Conservation (phyloP, 2,113 vertebrate species). For the Saguinus midas region DNA sequence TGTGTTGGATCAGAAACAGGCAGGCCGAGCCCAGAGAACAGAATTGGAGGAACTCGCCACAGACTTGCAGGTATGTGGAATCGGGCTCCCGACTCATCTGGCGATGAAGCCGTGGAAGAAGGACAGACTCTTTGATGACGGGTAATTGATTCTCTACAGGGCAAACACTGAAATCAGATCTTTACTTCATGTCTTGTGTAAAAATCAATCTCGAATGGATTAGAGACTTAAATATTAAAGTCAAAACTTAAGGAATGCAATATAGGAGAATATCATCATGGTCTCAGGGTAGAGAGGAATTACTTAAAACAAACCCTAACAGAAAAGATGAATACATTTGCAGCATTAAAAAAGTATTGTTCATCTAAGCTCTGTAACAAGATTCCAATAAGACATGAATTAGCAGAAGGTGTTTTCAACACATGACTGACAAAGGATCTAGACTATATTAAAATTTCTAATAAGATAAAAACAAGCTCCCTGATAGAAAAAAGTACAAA, state of each 20-base stretch:
- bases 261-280: not conserved
- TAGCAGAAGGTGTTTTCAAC: not conserved
- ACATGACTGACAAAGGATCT: not conserved
- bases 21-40: not conserved
- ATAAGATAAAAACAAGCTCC: not conserved
- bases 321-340: too few species aligned
- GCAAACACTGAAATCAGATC: not conserved
- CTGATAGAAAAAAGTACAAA: not conserved
- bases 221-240: not conserved
- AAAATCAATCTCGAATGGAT: not conserved
- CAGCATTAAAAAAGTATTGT: not conserved
- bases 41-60: fast-evolving
- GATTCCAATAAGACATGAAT: not conserved
- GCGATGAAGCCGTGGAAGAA: not conserved
- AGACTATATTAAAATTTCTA: not conserved
- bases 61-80: not conserved
- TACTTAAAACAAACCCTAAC: not conserved
- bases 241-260: not conserved
- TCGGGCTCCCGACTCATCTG: not conserved
- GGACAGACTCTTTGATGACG: fast-evolving
- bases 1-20: not conserved
- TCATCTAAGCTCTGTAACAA: not conserved
- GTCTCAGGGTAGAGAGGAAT: not conserved
- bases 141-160: not conserved
- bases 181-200: not conserved